phyloP scores from a whole-genome alignment of 2,888 invertebrate species.

The Diadegma fenestrale region DNA sequence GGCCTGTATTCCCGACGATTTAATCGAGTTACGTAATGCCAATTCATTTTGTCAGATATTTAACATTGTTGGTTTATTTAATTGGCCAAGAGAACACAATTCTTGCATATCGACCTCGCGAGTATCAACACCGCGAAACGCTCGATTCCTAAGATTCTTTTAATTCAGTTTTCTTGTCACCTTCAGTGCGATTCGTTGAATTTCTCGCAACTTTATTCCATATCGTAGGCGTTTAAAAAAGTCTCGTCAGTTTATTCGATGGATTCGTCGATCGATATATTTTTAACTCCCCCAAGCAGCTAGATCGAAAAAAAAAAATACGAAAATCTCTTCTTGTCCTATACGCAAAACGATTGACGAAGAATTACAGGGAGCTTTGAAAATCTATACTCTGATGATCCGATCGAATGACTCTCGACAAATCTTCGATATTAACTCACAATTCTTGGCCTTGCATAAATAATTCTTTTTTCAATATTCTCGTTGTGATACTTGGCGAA shows the following conservation, averaged over 20 bases:
- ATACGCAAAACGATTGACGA: not conserved
- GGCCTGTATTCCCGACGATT: constrained; percentile 2
- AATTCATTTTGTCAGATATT: constrained; percentile 14
- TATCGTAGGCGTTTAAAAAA: not conserved
- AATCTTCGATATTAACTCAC: constrained; percentile 54
- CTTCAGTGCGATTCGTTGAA: not conserved
- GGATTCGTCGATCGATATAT: not conserved
- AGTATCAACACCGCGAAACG: constrained; percentile 4
- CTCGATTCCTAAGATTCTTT: constrained; percentile 40
- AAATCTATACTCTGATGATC: constrained; percentile 48
- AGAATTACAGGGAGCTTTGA: constrained; percentile 3
- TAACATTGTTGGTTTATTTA: constrained; percentile 22
- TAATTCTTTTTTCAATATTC: constrained; percentile 46
- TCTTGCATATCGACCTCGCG: constrained; percentile 15
- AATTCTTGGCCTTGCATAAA: constrained; percentile 40
- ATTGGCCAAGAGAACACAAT: constrained; percentile 11
- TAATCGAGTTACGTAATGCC: constrained; percentile 35
- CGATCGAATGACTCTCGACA: constrained; percentile 33
- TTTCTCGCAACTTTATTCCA: constrained; percentile 1
- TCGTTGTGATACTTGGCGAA: constrained; percentile 21
- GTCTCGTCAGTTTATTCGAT: not conserved
- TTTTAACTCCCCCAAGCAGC: not conserved
- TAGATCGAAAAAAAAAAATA: not conserved
- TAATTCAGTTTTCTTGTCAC: constrained; percentile 29
- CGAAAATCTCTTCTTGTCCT: not conserved